Evolutionary conservation across 2,888 invertebrate species (phyloP).

Genomic region (Mythimna lalbum): DNA sequence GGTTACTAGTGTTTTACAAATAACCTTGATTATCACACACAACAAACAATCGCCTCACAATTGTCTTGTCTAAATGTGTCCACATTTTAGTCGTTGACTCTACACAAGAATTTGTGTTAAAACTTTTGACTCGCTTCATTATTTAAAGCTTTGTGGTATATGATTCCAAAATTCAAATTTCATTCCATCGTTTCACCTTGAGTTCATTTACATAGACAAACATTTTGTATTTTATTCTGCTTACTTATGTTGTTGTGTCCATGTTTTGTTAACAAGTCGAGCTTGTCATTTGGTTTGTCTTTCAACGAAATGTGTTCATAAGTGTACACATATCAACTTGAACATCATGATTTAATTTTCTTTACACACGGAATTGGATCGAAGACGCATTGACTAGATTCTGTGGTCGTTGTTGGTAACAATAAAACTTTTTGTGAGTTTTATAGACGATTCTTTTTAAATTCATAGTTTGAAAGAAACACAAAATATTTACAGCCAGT

Average conservation of each 20-base stretch:
- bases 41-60: too few species aligned
- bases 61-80: neutral
- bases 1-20: too few species aligned
- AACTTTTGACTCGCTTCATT: constrained; percentile 69
- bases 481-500: too few species aligned
- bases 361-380: too few species aligned
- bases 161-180: constrained; percentile 60
- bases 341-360: neutral
- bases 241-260: constrained; percentile 15
- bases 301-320: constrained; percentile 16
- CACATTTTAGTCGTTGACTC: neutral
- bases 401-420: neutral
- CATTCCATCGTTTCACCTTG: constrained; percentile 13
- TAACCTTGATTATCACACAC: too few species aligned
- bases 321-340: constrained; percentile 4
- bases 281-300: constrained; percentile 31
- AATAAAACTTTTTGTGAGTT: neutral
- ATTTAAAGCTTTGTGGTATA: constrained; percentile 49
- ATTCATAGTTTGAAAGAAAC: too few species aligned
- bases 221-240: constrained; percentile 38
- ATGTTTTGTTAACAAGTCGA: constrained; percentile 33
- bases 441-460: neutral
- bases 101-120: constrained; percentile 67
- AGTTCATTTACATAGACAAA: constrained; percentile 36
- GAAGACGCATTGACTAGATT: neutral